These are phyloP conservation scores for Oxyteleia sp. DNA, from an alignment of 2,888 invertebrate species.

Conservation along the genomic window DNA sequence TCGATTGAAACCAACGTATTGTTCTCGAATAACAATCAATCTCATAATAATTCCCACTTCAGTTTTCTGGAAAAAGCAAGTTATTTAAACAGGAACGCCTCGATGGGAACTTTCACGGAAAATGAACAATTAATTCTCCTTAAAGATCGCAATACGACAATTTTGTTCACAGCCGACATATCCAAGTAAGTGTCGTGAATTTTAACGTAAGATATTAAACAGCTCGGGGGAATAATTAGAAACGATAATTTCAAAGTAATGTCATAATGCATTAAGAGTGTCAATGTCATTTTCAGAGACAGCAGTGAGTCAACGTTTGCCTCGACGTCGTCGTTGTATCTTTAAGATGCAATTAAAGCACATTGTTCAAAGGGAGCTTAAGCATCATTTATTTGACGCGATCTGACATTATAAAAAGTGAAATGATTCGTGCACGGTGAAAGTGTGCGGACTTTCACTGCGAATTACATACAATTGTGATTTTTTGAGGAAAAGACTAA, in stretches of 20 bases:
- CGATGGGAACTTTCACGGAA: neutral
- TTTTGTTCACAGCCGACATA: too few species aligned
- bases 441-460: slow-evolving; percentile 79
- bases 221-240: too few species aligned
- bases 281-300: slow-evolving; percentile 75
- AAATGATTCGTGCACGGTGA: slow-evolving; percentile 73
- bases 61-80: neutral
- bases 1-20: slow-evolving; percentile 9
- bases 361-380: slow-evolving; percentile 61
- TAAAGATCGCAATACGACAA: too few species aligned
- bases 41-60: neutral
- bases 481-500: slow-evolving; percentile 18
- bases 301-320: slow-evolving; percentile 75
- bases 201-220: too few species aligned
- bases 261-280: slow-evolving; percentile 3
- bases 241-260: too few species aligned
- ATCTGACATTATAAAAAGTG: slow-evolving; percentile 14
- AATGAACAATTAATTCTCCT: neutral
- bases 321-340: slow-evolving; percentile 74
- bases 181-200: too few species aligned
- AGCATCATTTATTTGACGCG: slow-evolving; percentile 10
- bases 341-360: slow-evolving; percentile 34
- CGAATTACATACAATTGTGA: slow-evolving; percentile 31
- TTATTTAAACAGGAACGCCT: neutral
- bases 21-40: slow-evolving; percentile 13